Evolutionary conservation across 2,797 vertebrate species (phyloP).

Genomic region (Lateolabrax maculatus): DNA sequence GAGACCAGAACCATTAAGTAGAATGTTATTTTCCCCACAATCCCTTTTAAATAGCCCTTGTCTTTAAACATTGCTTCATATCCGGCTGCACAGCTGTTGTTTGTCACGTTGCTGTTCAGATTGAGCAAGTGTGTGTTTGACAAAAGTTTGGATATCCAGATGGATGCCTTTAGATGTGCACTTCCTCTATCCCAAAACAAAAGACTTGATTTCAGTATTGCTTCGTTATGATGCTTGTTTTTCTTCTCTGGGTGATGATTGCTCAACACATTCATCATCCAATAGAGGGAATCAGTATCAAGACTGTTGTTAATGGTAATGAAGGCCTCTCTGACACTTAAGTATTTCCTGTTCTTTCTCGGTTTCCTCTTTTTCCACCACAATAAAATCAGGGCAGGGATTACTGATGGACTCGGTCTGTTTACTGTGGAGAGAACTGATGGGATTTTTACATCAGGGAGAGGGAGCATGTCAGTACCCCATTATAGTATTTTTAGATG

Average conservation of each 20-base stretch:
- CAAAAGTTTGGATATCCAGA: conserved; percentile 15
- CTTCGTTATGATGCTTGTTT: not conserved
- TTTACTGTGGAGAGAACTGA: not conserved
- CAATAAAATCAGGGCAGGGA: not conserved
- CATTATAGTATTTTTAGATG: too few species aligned
- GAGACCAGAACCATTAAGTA: conserved; percentile 30
- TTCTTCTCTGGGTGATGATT: conserved; percentile 29
- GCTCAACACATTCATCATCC: conserved; percentile 6
- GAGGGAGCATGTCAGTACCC: not conserved
- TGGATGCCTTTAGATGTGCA: conserved; percentile 1
- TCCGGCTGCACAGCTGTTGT: conserved; percentile 58
- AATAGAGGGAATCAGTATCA: not conserved
- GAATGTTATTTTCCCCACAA: conserved; percentile 29
- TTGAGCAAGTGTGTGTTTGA: conserved; percentile 17
- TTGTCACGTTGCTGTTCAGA: conserved; percentile 23
- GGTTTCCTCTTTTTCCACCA: too few species aligned
- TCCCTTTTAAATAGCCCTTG: conserved; percentile 28
- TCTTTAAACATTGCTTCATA: conserved; percentile 34
- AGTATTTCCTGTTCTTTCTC: not conserved
- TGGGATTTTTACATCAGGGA: not conserved
- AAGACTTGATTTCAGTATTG: conserved; percentile 26
- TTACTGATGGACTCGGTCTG: not conserved
- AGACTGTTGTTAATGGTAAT: conserved; percentile 13
- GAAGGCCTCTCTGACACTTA: not conserved
- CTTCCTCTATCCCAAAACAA: not conserved